phyloP scores from a whole-genome alignment of 2,797 vertebrate species.

The Octomys mimax region DNA sequence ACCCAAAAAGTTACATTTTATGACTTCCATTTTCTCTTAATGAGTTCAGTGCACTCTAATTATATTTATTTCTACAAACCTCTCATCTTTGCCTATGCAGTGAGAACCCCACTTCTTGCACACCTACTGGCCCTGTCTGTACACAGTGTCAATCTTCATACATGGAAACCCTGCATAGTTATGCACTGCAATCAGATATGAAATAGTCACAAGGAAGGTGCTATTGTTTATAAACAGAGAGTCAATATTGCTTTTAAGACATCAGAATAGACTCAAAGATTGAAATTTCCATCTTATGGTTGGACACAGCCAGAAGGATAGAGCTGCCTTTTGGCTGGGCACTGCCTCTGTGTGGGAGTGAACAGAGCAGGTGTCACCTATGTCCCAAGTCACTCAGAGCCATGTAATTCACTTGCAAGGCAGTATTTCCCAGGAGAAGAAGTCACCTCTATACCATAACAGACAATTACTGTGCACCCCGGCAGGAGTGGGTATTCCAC shows the following conservation, averaged over 20 bases:
- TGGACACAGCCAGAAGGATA: background rate
- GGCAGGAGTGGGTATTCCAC: background rate
- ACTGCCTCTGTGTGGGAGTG: background rate
- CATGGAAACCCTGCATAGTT: background rate
- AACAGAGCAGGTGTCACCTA: background rate
- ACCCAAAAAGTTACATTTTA: background rate
- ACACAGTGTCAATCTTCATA: background rate
- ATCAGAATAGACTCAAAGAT: background rate
- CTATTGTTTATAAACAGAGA: background rate
- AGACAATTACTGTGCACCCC: background rate
- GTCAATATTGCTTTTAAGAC: background rate
- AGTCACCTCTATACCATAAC: background rate
- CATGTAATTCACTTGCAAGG: background rate
- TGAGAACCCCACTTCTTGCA: background rate
- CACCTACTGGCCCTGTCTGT: background rate
- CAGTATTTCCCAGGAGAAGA: conserved; percentile 18
- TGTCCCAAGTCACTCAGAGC: background rate
- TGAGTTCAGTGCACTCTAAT: background rate
- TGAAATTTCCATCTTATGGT: background rate
- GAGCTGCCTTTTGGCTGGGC: background rate
- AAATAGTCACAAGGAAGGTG: background rate
- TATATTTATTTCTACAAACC: background rate
- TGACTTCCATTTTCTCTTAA: conserved; percentile 20
- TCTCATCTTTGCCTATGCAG: background rate
- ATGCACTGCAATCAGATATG: background rate